Evolutionary conservation across 2,888 invertebrate species (phyloP).

Genomic region (Eumacrocentrus americanus): DNA sequence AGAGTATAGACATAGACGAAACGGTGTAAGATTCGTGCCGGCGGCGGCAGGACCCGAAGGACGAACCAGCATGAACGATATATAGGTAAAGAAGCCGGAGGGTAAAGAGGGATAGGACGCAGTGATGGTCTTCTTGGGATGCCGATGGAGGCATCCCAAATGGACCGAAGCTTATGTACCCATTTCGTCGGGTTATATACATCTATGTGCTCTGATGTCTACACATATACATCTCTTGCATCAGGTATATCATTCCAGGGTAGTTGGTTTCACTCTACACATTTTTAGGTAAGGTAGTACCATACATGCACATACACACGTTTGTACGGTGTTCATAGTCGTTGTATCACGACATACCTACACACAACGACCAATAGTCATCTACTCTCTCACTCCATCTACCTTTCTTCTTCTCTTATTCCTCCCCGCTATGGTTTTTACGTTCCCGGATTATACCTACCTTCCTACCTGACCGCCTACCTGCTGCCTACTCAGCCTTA

Average conservation of each 20-base stretch:
- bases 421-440: constrained; percentile 24
- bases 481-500: constrained; percentile 20
- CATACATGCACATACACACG: neutral
- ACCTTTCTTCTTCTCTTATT: constrained; percentile 17
- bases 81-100: constrained; percentile 13
- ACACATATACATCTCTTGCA: constrained; percentile 14
- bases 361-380: constrained; percentile 14
- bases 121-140: too few species aligned
- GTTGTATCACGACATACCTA: constrained; percentile 17
- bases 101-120: constrained; percentile 8
- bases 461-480: constrained; percentile 12
- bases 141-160: neutral
- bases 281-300: too few species aligned
- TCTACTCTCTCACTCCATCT: constrained; percentile 15
- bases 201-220: neutral
- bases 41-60: constrained; percentile 23
- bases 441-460: constrained; percentile 25
- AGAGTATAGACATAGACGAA: constrained; percentile 1
- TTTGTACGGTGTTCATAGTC: neutral
- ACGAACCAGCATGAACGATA: constrained; percentile 24
- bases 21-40: constrained; percentile 18
- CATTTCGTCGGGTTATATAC: constrained; percentile 3
- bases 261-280: constrained; percentile 13
- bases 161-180: constrained; percentile 20
- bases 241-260: constrained; percentile 17